A percentile compares a stretch with the other conserved stretches of the same genome.
Conservation (phyloP, 2,113 vertebrate genomes). For the Acinonyx jubatus region DNA sequence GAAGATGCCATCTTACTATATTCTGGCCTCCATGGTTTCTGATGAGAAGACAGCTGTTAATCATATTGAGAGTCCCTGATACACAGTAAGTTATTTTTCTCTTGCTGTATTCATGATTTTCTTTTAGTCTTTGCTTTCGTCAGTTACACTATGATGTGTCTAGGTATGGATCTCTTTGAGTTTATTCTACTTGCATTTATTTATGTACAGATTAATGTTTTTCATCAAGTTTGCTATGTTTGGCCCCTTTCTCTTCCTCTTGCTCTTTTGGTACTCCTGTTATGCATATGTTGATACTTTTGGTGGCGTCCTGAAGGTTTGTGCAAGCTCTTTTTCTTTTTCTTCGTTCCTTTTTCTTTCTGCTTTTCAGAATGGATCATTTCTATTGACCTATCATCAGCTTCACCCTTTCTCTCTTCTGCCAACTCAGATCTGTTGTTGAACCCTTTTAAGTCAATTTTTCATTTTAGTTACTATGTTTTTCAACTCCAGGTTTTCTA, state of each 20-base stretch:
- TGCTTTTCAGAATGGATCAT: slow-evolving; percentile 24
- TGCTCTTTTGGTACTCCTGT: not conserved
- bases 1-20: not conserved
- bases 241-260: not conserved
- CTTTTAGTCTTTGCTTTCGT: slow-evolving; percentile 3
- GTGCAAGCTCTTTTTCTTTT: not conserved
- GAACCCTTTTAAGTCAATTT: not conserved
- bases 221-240: not conserved
- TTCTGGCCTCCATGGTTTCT: slow-evolving; percentile 7
- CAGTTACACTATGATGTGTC: slow-evolving; percentile 19
- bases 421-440: slow-evolving; percentile 11
- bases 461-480: slow-evolving; percentile 26
- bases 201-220: slow-evolving; percentile 1
- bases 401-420: not conserved
- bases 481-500: slow-evolving; percentile 33
- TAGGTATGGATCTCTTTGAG: slow-evolving; percentile 3
- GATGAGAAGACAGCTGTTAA: not conserved
- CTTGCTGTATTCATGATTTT: not conserved
- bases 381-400: not conserved
- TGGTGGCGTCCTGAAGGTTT: not conserved
- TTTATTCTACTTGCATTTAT: slow-evolving; percentile 12
- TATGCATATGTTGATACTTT: not conserved
- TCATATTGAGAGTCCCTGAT: not conserved
- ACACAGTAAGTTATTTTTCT: not conserved
- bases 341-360: not conserved